Evolutionary conservation across 1,140 invertebrate species (phyloP), one percentile per base, ranked within the genome.

Genomic region (Micrasema longulum): DNA sequence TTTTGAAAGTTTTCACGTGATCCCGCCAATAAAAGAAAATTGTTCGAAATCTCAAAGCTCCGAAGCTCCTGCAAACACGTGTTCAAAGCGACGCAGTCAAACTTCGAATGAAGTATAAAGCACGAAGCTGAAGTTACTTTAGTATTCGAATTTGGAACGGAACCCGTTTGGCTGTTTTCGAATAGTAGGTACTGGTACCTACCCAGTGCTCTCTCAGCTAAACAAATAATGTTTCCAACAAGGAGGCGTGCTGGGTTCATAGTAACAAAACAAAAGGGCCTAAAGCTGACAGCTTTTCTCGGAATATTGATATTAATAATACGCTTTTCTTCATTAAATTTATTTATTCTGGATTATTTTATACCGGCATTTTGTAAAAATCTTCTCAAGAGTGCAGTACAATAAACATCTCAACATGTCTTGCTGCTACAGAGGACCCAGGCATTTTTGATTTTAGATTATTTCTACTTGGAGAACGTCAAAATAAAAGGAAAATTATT

Each of bases 171-270:
- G 22, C 35, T 57, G 64, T 68, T 48, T 48, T 69, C 41, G 20
- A 64, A 64, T 18, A 31, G 31, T 20, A 20, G 26, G 63, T 23
- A 65, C n/a, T 31, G n/a, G 35, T 23, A 69, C 43, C 7, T 69
- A 35, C 63, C 65, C 31, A 71, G 64, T 53, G 16, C 57, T 62
- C 65, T 62, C 65, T 63, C 69, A 41, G 60, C 73, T 75, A 75
- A 75, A 75, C 73, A 75, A 75, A 75, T 75, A 75, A 75, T 75
- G 65, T 71, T 68, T 41, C 69, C 73, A 75, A 75, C 69, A 57
- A 75, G 73, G 73, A 72, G 73, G 73, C 73, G 73, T 55, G 67
- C 20, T 31, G 35, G 31, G 41, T 22, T 64, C 16, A 47, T 14
- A 26, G 9, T 47, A 22, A 4, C 3, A 18, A 14, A 20, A 60